Evolutionary conservation across 2,888 invertebrate species (phyloP), one percentile per base, ranked within the genome.

Genomic region (Protophormia terraenovae): DNA sequence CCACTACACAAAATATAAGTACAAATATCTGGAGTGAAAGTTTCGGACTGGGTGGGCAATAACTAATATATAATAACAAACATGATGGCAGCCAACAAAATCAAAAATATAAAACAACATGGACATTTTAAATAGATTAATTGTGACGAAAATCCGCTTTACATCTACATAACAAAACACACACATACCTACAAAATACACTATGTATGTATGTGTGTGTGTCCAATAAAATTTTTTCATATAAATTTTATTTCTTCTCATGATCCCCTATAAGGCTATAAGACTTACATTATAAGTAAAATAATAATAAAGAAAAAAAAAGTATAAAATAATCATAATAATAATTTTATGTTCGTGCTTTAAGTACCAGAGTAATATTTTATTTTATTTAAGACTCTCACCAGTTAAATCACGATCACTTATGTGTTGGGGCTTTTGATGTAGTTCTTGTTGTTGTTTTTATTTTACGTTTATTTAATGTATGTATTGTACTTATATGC

Each of bases 401-500:
- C 85, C 85, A 85, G 85, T 75, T 85, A 85, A 85, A 85, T 85
- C 85, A 85, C 82, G 85, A 85, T 85, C 85, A 85, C 75, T 85
- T 85, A 73, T 50, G 50, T 22, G 35, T 19, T 7, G 60, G 45
- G 38, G 16, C n/a, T 38, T 35, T 55, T 62, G 35, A n/a, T 16
- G 50, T 64, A 19, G 19, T 62, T 62, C 22, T 47, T 22, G 5
- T 58, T 45, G n/a, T n/a, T n/a, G n/a, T n/a, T n/a, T n/a, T n/a
- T n/a, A n/a, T n/a, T n/a, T n/a, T n/a, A n/a, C n/a, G n/a, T n/a
- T 55, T 45, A 47, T 47, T 67, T 55, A 64, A 38, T 45, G 24
- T n/a, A 55, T 71, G 45, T 77, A 45, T 66, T 76, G 71, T 73
- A 64, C 69, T 69, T 85, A 64, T 62, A 62, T 60, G 62, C 72